These are phyloP conservation scores for Tetranychus urticae DNA, from an alignment of 1,140 invertebrate species.

Conservation along the genomic window DNA sequence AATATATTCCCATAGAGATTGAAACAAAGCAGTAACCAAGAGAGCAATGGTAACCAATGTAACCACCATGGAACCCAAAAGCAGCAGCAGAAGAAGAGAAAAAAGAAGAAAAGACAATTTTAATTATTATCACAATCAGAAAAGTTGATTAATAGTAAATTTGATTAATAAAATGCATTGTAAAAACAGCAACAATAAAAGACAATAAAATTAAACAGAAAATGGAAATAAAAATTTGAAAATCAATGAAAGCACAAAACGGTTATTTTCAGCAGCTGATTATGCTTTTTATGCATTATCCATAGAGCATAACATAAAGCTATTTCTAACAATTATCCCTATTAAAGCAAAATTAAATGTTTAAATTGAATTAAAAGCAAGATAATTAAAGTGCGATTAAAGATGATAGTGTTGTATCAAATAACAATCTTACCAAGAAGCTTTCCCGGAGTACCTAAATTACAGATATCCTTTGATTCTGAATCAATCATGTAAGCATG, in stretches of 20 bases:
- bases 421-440: constrained; percentile 9
- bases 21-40: background rate
- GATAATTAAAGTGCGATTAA: background rate
- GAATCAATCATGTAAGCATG: background rate
- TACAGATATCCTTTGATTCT: constrained; percentile 3
- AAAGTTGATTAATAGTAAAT: background rate
- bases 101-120: background rate
- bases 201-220: background rate
- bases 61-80: background rate
- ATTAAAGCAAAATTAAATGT: too few species aligned
- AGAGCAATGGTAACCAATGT: background rate
- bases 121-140: background rate
- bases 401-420: constrained; percentile 7
- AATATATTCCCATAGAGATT: background rate
- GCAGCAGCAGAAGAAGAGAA: background rate
- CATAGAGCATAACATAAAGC: too few species aligned
- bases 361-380: too few species aligned
- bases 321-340: too few species aligned
- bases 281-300: too few species aligned
- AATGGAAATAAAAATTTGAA: background rate
- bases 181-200: background rate
- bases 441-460: background rate
- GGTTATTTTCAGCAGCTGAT: too few species aligned
- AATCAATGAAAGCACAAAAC: too few species aligned
- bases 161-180: background rate